Base-by-base conservation (phyloP, 2,888 invertebrate species). In the Andrena haemorrhoa region DNA sequence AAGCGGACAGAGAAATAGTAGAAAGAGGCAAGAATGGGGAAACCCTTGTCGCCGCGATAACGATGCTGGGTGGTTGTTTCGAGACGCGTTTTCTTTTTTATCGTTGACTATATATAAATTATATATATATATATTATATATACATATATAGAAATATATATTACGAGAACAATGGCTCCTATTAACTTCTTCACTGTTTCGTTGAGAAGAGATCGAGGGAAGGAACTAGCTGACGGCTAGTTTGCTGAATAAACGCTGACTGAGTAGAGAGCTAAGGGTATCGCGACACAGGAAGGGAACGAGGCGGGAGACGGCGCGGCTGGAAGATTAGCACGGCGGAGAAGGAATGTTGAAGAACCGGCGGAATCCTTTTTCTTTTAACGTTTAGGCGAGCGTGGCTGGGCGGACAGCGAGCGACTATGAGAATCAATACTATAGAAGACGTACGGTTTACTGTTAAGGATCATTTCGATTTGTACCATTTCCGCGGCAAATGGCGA, bases 401-500 rank as follows among this genome's bases (percentile, higher is more conserved):
- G 89, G 89, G 85, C 86, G 82, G 58, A 75, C 86, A 69, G 76
- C 72, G 86, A 86, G 78, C 66, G 80, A 83, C 26, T 81, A 76
- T 68, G 61, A 23, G 64, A 70, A 58, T 77, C 70, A 69, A 29
- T 41, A 20, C 20, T 51, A 23, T 65, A 56, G 71, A 73, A 77
- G 74, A 83, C 60, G 71, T 75, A 26, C 71, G 72, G 29, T 74
- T 76, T 74, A 78, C 63, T 16, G 65, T 70, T 82, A 82, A 82
- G 79, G 58, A 23, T 75, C 73, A 84, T 75, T 53, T 64, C 66
- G 64, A 64, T 82, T 84, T 73, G 64, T 80, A 76, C 53, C 49
- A 60, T 72, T 69, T 49, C 68, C 63, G 49, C 69, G 86, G 85
- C 85, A 87, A 88, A 89, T 87, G 89, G 84, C 87, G 89, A 89